phyloP scores from a whole-genome alignment of 1,140 invertebrate species.

The Dreissena rostriformis region DNA sequence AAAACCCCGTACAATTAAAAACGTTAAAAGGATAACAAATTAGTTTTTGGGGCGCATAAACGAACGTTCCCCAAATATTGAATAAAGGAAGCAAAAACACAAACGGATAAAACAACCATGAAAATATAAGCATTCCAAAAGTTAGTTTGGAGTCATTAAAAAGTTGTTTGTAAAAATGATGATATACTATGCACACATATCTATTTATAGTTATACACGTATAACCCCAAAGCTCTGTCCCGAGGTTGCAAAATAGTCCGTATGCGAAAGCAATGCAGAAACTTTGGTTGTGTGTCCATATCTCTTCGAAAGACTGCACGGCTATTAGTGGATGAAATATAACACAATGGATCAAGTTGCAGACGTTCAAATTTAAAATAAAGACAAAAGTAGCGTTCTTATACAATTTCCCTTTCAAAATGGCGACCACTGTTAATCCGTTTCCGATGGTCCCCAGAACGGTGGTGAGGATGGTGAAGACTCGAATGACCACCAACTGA shows the following conservation, averaged over 20 bases:
- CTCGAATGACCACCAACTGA: conserved; percentile 24
- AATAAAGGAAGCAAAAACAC: conserved; percentile 41
- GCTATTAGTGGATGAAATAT: conserved; percentile 30
- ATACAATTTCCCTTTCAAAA: conserved; percentile 24
- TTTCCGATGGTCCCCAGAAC: conserved; percentile 44
- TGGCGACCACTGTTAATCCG: conserved; percentile 24
- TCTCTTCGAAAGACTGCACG: conserved; percentile 27
- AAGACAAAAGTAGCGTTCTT: conserved; percentile 18
- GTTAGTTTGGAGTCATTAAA: conserved; percentile 4
- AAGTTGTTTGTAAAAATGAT: conserved; percentile 13
- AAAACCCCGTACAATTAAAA: conserved; percentile 48
- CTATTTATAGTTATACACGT: conserved; percentile 47
- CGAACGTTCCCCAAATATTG: conserved; percentile 29
- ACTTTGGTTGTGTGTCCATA: conserved; percentile 25
- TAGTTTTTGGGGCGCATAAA: conserved; percentile 40
- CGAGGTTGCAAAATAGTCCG: conserved; percentile 38
- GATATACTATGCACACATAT: conserved; percentile 32
- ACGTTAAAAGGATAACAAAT: conserved; percentile 40
- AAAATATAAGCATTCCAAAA: conserved; percentile 4
- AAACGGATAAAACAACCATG: conserved; percentile 47
- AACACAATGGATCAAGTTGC: conserved; percentile 46
- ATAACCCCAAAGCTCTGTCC: conserved; percentile 45
- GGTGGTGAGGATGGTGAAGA: conserved; percentile 27
- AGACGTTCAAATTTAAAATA: conserved; percentile 42
- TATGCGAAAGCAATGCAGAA: conserved; percentile 20